Conservation (phyloP, 2,113 vertebrate genomes). For the Tragelaphus scriptus region DNA sequence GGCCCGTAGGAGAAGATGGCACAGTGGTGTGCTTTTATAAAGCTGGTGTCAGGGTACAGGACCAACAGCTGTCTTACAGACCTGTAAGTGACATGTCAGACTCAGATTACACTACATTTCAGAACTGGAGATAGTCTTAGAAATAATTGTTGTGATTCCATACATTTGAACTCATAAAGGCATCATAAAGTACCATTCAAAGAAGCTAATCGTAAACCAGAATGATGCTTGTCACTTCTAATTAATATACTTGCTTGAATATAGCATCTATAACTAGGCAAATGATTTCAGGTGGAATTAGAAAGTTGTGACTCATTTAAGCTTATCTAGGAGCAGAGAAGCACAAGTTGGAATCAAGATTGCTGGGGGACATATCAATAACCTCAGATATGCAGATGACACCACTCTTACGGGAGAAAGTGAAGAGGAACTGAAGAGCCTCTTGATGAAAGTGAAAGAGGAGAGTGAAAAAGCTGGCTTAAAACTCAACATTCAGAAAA, state of each 20-base stretch:
- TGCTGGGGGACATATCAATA: neutral
- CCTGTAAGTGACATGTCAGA: neutral
- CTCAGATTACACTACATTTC: neutral
- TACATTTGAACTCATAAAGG: neutral
- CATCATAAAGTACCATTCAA: neutral
- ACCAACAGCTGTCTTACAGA: neutral
- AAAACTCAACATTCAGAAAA: neutral
- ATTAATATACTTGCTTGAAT: neutral
- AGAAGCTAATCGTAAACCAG: neutral
- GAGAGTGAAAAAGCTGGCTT: neutral
- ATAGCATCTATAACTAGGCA: neutral
- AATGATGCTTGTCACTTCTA: neutral
- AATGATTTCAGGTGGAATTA: conserved; percentile 1
- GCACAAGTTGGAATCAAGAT: neutral
- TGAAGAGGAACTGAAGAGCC: neutral
- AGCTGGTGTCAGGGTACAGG: neutral
- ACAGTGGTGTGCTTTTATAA: neutral
- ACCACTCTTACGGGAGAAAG: neutral
- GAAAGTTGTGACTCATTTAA: conserved; percentile 50
- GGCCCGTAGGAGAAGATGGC: neutral
- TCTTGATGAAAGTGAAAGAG: neutral
- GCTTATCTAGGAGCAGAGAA: conserved; percentile 31
- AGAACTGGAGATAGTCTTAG: neutral
- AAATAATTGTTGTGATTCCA: neutral
- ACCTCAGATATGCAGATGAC: neutral